Base-by-base conservation (phyloP, 2,888 invertebrate genomes). In the Onchidella celtica region DNA sequence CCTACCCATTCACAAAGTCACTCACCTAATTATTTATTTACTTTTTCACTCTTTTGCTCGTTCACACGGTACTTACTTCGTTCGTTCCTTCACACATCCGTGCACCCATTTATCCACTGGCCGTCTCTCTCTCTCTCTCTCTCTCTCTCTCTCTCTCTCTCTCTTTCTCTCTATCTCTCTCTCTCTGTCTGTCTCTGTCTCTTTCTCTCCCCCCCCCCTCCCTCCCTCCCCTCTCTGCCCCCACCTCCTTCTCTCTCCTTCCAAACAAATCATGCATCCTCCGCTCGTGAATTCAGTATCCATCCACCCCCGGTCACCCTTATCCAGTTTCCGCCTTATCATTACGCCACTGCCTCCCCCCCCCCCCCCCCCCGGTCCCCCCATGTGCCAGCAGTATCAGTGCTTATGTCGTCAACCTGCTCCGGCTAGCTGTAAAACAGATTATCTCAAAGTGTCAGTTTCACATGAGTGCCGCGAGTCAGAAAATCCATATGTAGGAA, bases 371-470 rank as follows among this genome's bases (percentile, higher is more conserved):
- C 47, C 47, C 47, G 17, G 47, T 17, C 9, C 9, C 47, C 9
- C 47, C 63, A 3, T 63, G 2, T 4, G 63, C 63, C n/a, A 11
- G 11, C 47, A 69, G 40, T 55, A 70, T n/a, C n/a, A n/a, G n/a
- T n/a, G n/a, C n/a, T n/a, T n/a, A n/a, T n/a, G n/a, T n/a, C n/a
- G n/a, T n/a, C n/a, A n/a, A n/a, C n/a, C n/a, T n/a, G n/a, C n/a
- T n/a, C n/a, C n/a, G n/a, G n/a, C n/a, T n/a, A 55, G 29, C 70
- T 47, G 70, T 47, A 47, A 55, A 24, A 55, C 47, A 55, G 21
- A 70, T n/a, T 6, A 55, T 29, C 69, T 29, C 29, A 6, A 29
- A 70, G 70, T 69, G 34, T 69, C 69, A 70, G 29, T 29, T 29
- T 40, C 55, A 32, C 55, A 47, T 29, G 47, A 27, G 47, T 29